Evolutionary conservation across 2,797 vertebrate species (phyloP), one percentile per base, ranked within the genome.

Genomic region (Margarornis squamiger): DNA sequence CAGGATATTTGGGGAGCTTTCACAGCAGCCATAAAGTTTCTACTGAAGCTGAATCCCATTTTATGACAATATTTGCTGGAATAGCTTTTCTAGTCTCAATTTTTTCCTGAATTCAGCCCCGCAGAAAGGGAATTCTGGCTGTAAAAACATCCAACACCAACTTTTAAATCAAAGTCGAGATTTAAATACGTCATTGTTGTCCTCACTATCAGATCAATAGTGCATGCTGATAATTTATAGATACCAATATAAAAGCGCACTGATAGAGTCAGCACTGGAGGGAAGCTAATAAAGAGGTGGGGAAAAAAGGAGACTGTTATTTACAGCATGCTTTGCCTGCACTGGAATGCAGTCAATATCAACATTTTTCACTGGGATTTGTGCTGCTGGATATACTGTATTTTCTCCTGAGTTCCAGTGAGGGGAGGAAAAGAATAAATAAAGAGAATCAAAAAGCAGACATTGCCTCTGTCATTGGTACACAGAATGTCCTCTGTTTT

Each of bases 281-380:
- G 83, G 49, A 68, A 92, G 52, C 77, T 91, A 92, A 95, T 76
- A 88, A 82, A 65, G 54, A 74, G 34, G 41, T 27, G 23, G 29
- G 26, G 9, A 1, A 2, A 15, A 78, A 74, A 70, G 41, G 43
- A 87, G 18, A 46, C 9, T 17, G 30, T 87, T 80, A 76, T 96
- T 95, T 90, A 94, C 78, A 88, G 19, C 76, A 21, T 12, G 29
- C 23, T 94, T 74, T 93, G 30, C 62, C 88, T 92, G 55, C 54
- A 41, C 58, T 89, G 72, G 92, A 87, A 88, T 62, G 65, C n/a
- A 74, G 77, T 57, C 78, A 84, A 51, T 26, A 51, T 20, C 77
- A 63, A 54, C 59, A 68, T 91, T 92, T 87, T 87, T 96, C 86
- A 61, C 1, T 45, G 49, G 86, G 81, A 93, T 94, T 95, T 82